Conservation (phyloP, 2,888 invertebrate genomes). For the Cerastis leucographa region DNA sequence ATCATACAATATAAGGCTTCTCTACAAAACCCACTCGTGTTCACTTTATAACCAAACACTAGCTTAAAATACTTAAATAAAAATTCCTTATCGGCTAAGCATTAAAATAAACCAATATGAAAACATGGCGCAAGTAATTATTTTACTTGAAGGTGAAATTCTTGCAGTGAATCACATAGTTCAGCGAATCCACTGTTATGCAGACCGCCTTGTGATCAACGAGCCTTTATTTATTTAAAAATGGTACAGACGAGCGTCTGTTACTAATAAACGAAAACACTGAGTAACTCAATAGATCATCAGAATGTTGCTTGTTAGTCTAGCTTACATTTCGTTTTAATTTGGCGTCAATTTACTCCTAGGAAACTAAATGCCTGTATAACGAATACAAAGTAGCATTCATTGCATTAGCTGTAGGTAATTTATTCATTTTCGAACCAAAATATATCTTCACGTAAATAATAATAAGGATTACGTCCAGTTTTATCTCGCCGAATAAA, state of each 20-base stretch:
- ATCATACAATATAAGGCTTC: slow-evolving; percentile 54
- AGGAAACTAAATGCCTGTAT: neutral
- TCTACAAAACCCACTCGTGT: slow-evolving; percentile 31
- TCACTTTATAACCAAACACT: slow-evolving; percentile 5
- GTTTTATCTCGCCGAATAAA: slow-evolving; percentile 49
- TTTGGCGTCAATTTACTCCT: slow-evolving; percentile 24
- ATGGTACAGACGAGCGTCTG: neutral
- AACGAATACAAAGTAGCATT: slow-evolving; percentile 25
- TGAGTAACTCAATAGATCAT: slow-evolving; percentile 7
- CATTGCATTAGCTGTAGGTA: slow-evolving; percentile 14
- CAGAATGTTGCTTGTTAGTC: slow-evolving; percentile 22
- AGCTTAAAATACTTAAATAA: slow-evolving; percentile 8
- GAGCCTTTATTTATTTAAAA: slow-evolving; percentile 17
- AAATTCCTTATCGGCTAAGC: slow-evolving; percentile 28
- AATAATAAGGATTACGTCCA: slow-evolving; percentile 51
- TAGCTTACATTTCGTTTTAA: slow-evolving; percentile 51
- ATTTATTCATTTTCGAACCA: slow-evolving; percentile 29
- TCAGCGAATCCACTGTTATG: slow-evolving; percentile 27
- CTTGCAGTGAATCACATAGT: slow-evolving; percentile 32
- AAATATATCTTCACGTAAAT: slow-evolving; percentile 33
- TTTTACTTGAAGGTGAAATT: slow-evolving; percentile 53
- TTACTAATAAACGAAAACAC: slow-evolving; percentile 16
- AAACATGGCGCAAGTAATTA: slow-evolving; percentile 35
- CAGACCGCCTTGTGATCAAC: slow-evolving; percentile 21
- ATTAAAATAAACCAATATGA: slow-evolving; percentile 34